These are phyloP conservation scores for Dromaius novaehollandiae DNA, from an alignment of 2,113 vertebrate species.

Conservation along the genomic window DNA sequence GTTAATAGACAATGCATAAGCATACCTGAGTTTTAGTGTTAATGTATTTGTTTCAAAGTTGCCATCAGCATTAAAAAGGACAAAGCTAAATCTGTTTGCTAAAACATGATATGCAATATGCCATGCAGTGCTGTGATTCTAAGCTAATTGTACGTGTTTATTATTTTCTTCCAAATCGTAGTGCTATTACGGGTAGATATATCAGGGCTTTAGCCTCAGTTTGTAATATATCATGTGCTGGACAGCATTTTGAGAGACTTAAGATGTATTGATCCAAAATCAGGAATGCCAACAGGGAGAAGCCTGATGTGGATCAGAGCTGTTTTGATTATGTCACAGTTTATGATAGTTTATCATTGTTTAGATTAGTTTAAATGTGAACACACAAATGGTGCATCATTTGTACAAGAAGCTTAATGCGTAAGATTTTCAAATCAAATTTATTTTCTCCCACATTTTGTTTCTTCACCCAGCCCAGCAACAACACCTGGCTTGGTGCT, in stretches of 20 bases:
- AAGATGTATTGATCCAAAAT: conserved; percentile 38
- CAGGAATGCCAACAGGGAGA: conserved; percentile 12
- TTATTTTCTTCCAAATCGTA: conserved; percentile 51
- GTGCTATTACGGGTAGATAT: conserved; percentile 7
- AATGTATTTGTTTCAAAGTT: conserved; percentile 68
- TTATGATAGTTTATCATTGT: conserved; percentile 22
- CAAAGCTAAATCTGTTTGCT: conserved; percentile 71
- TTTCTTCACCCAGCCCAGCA: neutral
- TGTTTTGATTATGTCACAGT: conserved; percentile 7
- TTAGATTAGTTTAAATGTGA: conserved; percentile 7
- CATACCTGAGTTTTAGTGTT: conserved; percentile 72
- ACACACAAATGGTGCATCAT: neutral
- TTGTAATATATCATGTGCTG: conserved; percentile 29
- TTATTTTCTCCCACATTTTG: neutral
- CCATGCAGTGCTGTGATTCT: conserved; percentile 14
- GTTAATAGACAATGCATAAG: conserved; percentile 56
- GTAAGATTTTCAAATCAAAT: neutral
- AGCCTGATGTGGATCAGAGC: neutral
- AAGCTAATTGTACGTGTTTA: conserved; percentile 60
- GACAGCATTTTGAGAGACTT: conserved; percentile 23
- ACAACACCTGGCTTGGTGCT: neutral
- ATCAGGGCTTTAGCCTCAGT: conserved; percentile 10
- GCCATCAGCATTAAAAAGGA: conserved; percentile 54
- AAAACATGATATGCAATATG: conserved; percentile 53
- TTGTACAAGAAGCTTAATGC: neutral